Conservation (phyloP, 2,113 vertebrate species). For the Plotosus lineatus region DNA sequence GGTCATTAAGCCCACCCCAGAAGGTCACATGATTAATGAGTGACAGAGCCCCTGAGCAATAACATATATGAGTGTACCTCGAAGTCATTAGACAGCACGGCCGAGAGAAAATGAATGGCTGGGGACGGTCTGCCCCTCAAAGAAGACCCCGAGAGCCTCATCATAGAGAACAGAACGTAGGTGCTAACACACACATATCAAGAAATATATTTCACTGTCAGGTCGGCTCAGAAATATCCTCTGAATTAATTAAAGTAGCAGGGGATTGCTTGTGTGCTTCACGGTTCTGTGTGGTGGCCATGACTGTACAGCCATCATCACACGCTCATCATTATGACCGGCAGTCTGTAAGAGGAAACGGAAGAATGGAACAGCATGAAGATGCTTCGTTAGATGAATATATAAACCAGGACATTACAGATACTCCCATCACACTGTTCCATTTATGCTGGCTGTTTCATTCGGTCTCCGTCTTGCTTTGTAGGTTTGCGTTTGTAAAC, state of each 20-base stretch:
- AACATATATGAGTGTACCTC: slow-evolving; percentile 86
- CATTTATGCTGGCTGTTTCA: slow-evolving; percentile 70
- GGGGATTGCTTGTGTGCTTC: neutral
- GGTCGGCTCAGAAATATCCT: slow-evolving; percentile 1
- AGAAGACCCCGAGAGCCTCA: slow-evolving; percentile 65
- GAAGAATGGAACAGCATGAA: slow-evolving; percentile 69
- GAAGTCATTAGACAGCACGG: slow-evolving; percentile 94
- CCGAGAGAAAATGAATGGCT: slow-evolving; percentile 82
- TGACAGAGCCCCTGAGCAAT: slow-evolving; percentile 92
- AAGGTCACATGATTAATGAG: slow-evolving; percentile 99
- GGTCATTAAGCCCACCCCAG: slow-evolving; percentile 99
- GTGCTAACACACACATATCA: slow-evolving; percentile 1
- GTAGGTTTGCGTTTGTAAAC: slow-evolving; percentile 65
- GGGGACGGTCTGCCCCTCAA: slow-evolving; percentile 74
- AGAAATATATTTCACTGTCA: slow-evolving; percentile 29
- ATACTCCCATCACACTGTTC: slow-evolving; percentile 67
- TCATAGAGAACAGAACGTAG: slow-evolving; percentile 65
- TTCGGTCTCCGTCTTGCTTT: slow-evolving; percentile 59
- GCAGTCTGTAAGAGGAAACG: slow-evolving; percentile 72
- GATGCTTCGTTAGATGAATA: slow-evolving; percentile 69
- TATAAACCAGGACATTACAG: slow-evolving; percentile 63
- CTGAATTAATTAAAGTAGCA: slow-evolving; percentile 2
- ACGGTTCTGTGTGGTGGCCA: slow-evolving; percentile 62
- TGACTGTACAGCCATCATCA: slow-evolving; percentile 60
- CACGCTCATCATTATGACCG: slow-evolving; percentile 65